phyloP scores from a whole-genome alignment of 1,140 invertebrate genomes.

The Ooceraea biroi region DNA sequence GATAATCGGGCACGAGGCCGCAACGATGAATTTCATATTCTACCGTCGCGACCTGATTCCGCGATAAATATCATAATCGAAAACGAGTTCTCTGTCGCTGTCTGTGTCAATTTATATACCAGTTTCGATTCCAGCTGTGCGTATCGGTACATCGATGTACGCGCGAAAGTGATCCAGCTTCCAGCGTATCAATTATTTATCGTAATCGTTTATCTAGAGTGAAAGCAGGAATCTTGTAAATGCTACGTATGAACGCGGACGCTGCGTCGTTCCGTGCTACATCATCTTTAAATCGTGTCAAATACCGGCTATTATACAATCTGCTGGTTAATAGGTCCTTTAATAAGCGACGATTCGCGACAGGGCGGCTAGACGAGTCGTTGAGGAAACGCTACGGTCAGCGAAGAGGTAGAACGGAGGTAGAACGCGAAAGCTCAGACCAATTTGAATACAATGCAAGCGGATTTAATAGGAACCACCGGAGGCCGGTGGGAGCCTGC shows the following conservation, averaged over 20 bases:
- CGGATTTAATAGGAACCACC: conserved; percentile 79
- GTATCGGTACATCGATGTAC: no score
- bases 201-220: no score
- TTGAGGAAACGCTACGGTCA: neutral
- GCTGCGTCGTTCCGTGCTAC: neutral
- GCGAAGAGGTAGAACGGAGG: neutral
- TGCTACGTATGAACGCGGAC: no score
- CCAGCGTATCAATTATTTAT: no score
- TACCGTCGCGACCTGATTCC: no score
- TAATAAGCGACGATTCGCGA: conserved; percentile 42
- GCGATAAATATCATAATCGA: neutral
- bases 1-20: neutral
- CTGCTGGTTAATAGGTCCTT: conserved; percentile 28
- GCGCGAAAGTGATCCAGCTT: no score
- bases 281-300: neutral
- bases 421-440: conserved; percentile 61
- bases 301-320: no score
- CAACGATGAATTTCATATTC: neutral
- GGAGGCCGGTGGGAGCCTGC: conserved; percentile 68
- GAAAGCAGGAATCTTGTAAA: no score
- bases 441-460: conserved; percentile 85
- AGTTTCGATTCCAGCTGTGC: no score
- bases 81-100: no score
- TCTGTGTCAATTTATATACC: no score
- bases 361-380: conserved; percentile 33